Conservation (phyloP, 2,113 vertebrate species). For the Ciconia boyciana region DNA sequence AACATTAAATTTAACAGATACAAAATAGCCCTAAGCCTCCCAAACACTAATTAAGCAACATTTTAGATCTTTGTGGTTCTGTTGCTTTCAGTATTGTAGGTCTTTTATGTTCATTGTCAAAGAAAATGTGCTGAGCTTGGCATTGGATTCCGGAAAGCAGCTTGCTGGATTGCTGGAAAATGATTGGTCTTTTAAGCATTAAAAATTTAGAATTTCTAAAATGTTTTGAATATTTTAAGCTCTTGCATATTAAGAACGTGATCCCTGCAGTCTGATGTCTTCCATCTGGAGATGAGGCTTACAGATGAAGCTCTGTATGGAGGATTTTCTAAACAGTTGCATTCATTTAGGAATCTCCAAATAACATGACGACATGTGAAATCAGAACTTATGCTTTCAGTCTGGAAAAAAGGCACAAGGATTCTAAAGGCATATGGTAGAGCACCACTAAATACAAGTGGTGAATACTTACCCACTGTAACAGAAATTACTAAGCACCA, state of each 20-base stretch:
- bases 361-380: background rate
- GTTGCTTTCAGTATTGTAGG: background rate
- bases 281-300: background rate
- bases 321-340: background rate
- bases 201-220: background rate
- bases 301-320: background rate
- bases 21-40: background rate
- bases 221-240: background rate
- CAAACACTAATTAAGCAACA: background rate
- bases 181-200: background rate
- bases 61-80: background rate
- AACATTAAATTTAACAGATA: conserved; percentile 20
- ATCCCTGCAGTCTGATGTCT: background rate
- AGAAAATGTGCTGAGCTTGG: conserved; percentile 1
- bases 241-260: background rate
- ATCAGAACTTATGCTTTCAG: background rate
- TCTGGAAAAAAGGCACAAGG: background rate
- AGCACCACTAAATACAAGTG: background rate
- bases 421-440: background rate
- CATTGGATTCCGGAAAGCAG: background rate
- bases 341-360: background rate
- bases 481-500: background rate
- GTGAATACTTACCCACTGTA: background rate
- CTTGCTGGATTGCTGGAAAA: background rate
- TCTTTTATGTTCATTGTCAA: conserved; percentile 2